Evolutionary conservation across 2,797 vertebrate genomes (phyloP), one percentile per base, ranked within the genome.

Genomic region (Ptychobarbus kaznakovi): DNA sequence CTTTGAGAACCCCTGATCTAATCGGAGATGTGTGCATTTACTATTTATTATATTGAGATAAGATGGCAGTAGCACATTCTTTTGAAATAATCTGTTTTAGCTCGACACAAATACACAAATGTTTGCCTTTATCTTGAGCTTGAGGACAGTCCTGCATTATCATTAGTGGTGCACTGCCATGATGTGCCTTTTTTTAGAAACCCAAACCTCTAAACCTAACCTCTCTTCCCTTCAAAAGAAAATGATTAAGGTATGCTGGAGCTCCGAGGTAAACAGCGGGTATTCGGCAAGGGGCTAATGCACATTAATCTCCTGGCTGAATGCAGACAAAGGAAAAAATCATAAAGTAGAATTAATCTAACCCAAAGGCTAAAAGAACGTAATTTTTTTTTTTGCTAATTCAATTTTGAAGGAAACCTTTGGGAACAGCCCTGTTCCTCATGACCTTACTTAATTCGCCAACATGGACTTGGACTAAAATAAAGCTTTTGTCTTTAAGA

Each of bases 151-250:
- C 68, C 56, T 38, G 42, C 69, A 38, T 83, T 82, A 61, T 35
- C 51, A 46, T 82, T 83, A 51, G 32, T 7, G 44, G 32, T 28
- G 49, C 16, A 53, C 18, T 10, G 35, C 35, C 10, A 20, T 12
- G 22, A 28, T 61, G 28, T 73, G 68, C n/a, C 25, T 40, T 51
- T 56, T 56, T 81, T 81, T 16, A 56, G 80, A 63, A 61, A 73
- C 73, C 16, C n/a, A 63, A 61, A 73, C 73, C 16, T 35, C 68
- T 32, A 76, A 32, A 32, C 32, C 58, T 68, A 22, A 28, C 13
- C 78, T 78, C 46, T 44, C 49, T 78, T 56, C 74, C 49, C 15
- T 53, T 84, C n/a, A 84, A 35, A 77, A 78, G 82, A 78, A 77
- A 77, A 56, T 68, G 9, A 83, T 63, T 75, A 51, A 76, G 58